Percentiles rank a stretch among this genome's conserved stretches.
These are phyloP conservation scores for Nematopogon swammerdamellus DNA, from an alignment of 2,888 invertebrate species.

Conservation along the genomic window DNA sequence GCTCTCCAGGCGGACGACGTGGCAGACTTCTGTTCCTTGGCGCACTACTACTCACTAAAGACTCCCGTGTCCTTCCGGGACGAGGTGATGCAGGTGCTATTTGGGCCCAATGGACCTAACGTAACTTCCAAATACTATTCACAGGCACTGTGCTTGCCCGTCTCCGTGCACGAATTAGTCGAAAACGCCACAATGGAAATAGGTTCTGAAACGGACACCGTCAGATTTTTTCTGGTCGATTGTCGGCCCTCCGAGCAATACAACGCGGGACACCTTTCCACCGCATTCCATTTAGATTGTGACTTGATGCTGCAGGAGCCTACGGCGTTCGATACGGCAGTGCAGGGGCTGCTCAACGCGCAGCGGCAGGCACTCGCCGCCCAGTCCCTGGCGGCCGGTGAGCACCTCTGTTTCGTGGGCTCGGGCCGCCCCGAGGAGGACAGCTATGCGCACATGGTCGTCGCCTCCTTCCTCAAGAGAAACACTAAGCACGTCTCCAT, in stretches of 20 bases:
- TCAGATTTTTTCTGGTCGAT: slow-evolving; percentile 94
- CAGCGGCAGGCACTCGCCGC: slow-evolving; percentile 85
- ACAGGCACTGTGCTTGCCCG: slow-evolving; percentile 91
- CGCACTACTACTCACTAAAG: slow-evolving; percentile 92
- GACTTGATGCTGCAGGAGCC: slow-evolving; percentile 97
- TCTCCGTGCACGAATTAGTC: slow-evolving; percentile 90
- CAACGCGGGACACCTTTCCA: slow-evolving; percentile 93
- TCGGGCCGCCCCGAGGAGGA: slow-evolving; percentile 93
- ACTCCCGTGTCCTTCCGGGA: slow-evolving; percentile 92
- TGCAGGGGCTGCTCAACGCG: slow-evolving; percentile 86
- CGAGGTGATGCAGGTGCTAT: slow-evolving; percentile 68
- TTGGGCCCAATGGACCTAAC: slow-evolving; percentile 53
- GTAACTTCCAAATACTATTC: slow-evolving; percentile 63
- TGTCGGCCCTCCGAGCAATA: slow-evolving; percentile 96
- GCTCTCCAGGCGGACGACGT: slow-evolving; percentile 93
- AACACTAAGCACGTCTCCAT: slow-evolving; percentile 91
- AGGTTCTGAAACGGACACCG: slow-evolving; percentile 57
- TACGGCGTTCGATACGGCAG: slow-evolving; percentile 89
- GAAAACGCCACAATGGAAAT: slow-evolving; percentile 73
- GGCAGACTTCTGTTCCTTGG: slow-evolving; percentile 92
- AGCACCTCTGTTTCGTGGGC: slow-evolving; percentile 90
- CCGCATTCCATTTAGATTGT: slow-evolving; percentile 97
- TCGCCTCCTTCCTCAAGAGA: slow-evolving; percentile 93
- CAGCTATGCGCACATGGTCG: slow-evolving; percentile 96
- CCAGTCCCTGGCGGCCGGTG: slow-evolving; percentile 82